Evolutionary conservation across 2,113 vertebrate genomes (phyloP), one percentile per base, ranked within the genome.

Genomic region (Sprattus sprattus): DNA sequence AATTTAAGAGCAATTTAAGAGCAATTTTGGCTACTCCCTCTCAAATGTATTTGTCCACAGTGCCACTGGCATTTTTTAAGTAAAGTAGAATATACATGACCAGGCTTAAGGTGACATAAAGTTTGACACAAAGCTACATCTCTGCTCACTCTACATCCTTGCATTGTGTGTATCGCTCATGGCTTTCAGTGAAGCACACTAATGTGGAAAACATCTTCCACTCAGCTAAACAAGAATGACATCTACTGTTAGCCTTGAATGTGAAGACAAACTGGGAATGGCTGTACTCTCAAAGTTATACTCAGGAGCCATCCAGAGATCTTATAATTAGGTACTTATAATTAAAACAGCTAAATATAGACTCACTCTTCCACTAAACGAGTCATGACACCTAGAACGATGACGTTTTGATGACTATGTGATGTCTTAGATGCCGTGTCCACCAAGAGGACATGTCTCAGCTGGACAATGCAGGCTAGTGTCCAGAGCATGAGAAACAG

Each of bases 171-270:
- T 64, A n/a, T 64, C 7, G n/a, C 60, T 25, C 46, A 15, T 28
- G 44, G 28, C 32, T 45, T 15, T 32, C 9, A 28, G 22, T 20
- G 10, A 47, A 2, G 6, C 81, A 11, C 18, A n/a, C 20, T 16
- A 45, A 64, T 45, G 44, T 75, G 7, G 46, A 46, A 20, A 45
- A 64, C 3, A 22, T 52, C 18, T 6, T 39, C 13, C 60, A 46
- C 46, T 28, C 22, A 45, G n/a, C 67, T 25, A 81, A 83, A 32
- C n/a, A 85, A 87, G 54, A 89, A 54, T 81, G 85, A 75, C 83
- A 87, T 71, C 86, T 85, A 47, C 81, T 86, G 86, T 87, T 47
- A 39, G 44, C 18, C 52, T 10, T 64, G 25, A 75, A 75, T 39
- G 11, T 32, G 13, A 1, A 39, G 39, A 39, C 39, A 39, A 39